A percentile compares a stretch with the other conserved stretches of the same genome.
These are phyloP conservation scores for Emydocephalus ijimae DNA, from an alignment of 2,113 vertebrate species.

Conservation along the genomic window DNA sequence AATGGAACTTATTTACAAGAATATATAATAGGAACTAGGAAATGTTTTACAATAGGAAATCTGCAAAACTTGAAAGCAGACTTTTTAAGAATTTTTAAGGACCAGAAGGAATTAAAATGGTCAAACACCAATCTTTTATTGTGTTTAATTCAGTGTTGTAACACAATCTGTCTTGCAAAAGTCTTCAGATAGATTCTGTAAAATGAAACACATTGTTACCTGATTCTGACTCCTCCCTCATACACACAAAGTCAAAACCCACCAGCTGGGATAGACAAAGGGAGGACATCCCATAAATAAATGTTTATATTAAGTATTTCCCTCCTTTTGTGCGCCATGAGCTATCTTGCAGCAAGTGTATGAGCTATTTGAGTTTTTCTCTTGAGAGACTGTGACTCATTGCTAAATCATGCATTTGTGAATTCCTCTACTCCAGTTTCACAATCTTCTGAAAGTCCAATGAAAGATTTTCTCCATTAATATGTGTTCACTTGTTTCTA, in stretches of 20 bases:
- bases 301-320: not conserved
- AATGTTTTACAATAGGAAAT: not conserved
- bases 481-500: conserved; percentile 1
- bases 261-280: not conserved
- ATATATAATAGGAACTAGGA: too few relatives aligned
- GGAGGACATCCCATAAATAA: not conserved
- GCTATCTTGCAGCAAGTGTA: not conserved
- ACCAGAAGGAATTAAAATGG: not conserved
- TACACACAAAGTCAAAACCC: not conserved
- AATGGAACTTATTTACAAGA: not conserved
- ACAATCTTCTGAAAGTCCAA: not conserved
- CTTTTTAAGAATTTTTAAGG: not conserved
- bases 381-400: conserved; percentile 40
- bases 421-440: not conserved
- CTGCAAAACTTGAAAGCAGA: not conserved
- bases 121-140: not conserved
- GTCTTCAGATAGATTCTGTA: not conserved
- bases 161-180: not conserved
- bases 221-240: not conserved
- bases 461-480: not conserved
- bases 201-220: not conserved
- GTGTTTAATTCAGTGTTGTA: not conserved
- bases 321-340: not conserved
- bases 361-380: conserved; percentile 2
- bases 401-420: conserved; percentile 36